A percentile compares a stretch with the other conserved stretches of the same genome.
These are phyloP conservation scores for Siniperca undulata DNA, from an alignment of 2,797 vertebrate genomes.

Conservation along the genomic window DNA sequence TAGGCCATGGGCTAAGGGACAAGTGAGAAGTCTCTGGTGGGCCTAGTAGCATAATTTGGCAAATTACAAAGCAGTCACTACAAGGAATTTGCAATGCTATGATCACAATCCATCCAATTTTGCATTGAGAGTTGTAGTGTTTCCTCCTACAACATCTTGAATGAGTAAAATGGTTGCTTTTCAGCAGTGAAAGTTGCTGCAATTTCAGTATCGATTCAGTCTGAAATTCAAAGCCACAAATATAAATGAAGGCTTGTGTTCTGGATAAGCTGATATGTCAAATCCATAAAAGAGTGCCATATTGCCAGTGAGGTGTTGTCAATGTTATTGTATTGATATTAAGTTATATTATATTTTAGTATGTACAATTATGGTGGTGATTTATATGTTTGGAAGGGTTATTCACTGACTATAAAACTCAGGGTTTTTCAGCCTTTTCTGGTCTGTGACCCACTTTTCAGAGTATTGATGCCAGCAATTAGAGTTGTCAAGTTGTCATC, in stretches of 20 bases:
- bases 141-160: neutral
- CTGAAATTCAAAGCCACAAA: neutral
- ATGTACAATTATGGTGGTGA: neutral
- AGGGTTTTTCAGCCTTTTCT: conserved; percentile 43
- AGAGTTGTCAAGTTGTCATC: neutral
- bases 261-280: neutral
- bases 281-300: neutral
- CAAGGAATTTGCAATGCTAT: neutral
- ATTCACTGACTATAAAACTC: conserved; percentile 5
- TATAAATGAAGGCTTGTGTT: neutral
- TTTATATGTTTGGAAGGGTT: neutral
- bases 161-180: neutral
- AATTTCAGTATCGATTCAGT: neutral
- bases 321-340: conserved; percentile 11
- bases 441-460: neutral
- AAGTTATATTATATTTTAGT: neutral
- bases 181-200: neutral
- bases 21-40: neutral
- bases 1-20: neutral
- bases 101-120: neutral
- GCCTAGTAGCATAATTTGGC: neutral
- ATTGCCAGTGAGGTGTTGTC: neutral
- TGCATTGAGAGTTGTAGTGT: neutral
- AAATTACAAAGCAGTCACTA: neutral
- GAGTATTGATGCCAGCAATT: neutral